Percentiles rank a stretch among this genome's conserved stretches.
Conservation (phyloP, 2,113 vertebrate species). For the Prunella fulvescens region DNA sequence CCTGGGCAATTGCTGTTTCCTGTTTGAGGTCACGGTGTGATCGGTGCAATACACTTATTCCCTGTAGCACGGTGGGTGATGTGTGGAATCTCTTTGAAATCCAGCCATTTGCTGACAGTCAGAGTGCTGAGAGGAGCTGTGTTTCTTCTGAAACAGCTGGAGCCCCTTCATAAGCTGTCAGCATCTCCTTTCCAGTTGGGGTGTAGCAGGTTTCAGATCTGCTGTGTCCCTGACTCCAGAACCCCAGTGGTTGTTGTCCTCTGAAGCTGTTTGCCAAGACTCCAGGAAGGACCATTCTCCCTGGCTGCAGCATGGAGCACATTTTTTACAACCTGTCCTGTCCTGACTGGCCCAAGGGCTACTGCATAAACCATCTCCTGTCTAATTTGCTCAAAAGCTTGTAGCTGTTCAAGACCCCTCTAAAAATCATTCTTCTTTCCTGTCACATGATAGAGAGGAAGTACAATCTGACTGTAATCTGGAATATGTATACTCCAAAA, state of each 20-base stretch:
- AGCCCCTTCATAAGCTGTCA: background rate
- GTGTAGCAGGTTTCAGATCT: background rate
- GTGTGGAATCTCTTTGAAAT: background rate
- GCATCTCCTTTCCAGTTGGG: too few relatives aligned
- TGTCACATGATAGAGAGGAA: too few relatives aligned
- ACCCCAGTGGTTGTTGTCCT: background rate
- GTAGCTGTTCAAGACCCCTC: background rate
- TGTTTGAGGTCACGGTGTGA: too few relatives aligned
- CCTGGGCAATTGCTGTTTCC: background rate
- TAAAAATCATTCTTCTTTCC: background rate
- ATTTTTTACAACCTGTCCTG: background rate
- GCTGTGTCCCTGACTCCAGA: background rate
- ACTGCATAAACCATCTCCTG: background rate
- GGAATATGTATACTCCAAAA: background rate
- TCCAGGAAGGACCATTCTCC: background rate
- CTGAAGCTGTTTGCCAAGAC: background rate
- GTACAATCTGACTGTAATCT: background rate
- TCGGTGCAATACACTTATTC: too few relatives aligned
- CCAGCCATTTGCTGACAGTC: background rate
- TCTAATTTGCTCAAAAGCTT: background rate
- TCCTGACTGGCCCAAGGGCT: background rate
- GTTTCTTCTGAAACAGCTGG: background rate
- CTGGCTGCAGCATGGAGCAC: rapidly evolving
- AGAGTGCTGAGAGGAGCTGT: background rate
- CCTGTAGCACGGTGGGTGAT: too few relatives aligned